Evolutionary conservation across 1,140 invertebrate species (phyloP).

Genomic region (Sinonovacula constricta): DNA sequence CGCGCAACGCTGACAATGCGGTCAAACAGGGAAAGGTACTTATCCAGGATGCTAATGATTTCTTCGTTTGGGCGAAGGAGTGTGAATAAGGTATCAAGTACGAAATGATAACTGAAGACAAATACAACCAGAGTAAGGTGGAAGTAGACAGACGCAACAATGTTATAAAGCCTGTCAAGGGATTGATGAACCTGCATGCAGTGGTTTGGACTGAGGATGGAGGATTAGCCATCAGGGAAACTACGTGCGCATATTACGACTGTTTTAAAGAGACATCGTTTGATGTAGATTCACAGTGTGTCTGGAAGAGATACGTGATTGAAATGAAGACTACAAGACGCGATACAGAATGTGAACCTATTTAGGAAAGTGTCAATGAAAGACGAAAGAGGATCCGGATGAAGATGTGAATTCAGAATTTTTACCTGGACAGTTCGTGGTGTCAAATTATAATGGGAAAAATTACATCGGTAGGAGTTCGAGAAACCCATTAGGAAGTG

Average conservation of each 20-base stretch:
- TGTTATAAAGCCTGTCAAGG: slow-evolving; percentile 1
- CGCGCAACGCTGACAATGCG: slow-evolving; percentile 22
- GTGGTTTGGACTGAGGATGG: not conserved
- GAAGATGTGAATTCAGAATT: too few species aligned
- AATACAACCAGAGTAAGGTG: not conserved
- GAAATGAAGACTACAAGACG: not conserved
- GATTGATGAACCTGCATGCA: slow-evolving; percentile 11
- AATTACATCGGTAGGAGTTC: not conserved
- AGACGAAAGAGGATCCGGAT: too few species aligned
- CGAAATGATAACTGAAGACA: slow-evolving; percentile 1
- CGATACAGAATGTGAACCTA: not conserved
- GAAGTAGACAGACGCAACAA: slow-evolving; percentile 9
- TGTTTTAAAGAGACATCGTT: slow-evolving; percentile 8
- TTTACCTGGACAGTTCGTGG: not conserved
- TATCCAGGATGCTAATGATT: slow-evolving; percentile 29
- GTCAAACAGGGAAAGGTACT: slow-evolving; percentile 16
- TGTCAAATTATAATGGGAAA: slow-evolving; percentile 1
- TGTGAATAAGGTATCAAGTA: slow-evolving; percentile 9
- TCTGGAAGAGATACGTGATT: not conserved
- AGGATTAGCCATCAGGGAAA: not conserved
- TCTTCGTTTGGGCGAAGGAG: slow-evolving; percentile 20
- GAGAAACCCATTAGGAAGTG: too few species aligned
- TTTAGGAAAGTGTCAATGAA: too few species aligned
- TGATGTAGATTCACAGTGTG: not conserved
- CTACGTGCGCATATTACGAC: not conserved